Base-by-base conservation (phyloP, 2,113 vertebrate species). In the Butastur rufipennis region DNA sequence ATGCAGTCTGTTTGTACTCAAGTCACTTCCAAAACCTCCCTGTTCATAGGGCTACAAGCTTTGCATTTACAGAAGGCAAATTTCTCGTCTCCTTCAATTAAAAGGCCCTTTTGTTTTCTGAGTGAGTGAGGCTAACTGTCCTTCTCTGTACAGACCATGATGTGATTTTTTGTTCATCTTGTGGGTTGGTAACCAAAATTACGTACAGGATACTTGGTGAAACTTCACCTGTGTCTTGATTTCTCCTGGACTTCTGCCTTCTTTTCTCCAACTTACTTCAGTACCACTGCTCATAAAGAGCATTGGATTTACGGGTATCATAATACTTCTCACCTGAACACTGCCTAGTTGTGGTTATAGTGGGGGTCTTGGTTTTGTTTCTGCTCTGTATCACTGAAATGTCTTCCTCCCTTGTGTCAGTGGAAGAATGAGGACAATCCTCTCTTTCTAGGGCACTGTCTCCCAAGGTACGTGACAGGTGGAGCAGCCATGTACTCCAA, bases 1-100 rank as follows among this genome's bases (percentile, higher is more conserved):
- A 9, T 6, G 14, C 15, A 36, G 19, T 42, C 59, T 38, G 13
- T 77, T 72, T 0, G 0, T 31, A 31, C 19, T 79, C 1, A 0
- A 40, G 38, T 36, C 13, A 2, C 19, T 78, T 79, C 48, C 48
- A 56, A 86, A 79, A 56, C 17, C 43, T 67, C 48, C 29, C 38
- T 47, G 43, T 48, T 70, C 13, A 9, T 1, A 63, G 38, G 38
- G 48, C 48, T 83, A n/a, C 42, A 48, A 6, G 59, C 40, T 25
- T n/a, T 18, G 50, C 45, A 16, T 66, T 81, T 83, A 40, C 43
- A 59, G 79, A 74, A 65, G 45, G 40, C 40, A 81, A 17, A 38
- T 67, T 86, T 86, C 31, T 72, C 0, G 0, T 40, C 15, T 65
- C 23, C 20, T 81, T 65, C 34, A 65, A 6, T 72, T 75, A n/a